Evolutionary conservation across 2,888 invertebrate genomes (phyloP), one percentile per base, ranked within the genome.

Genomic region (Cantharis rufa): DNA sequence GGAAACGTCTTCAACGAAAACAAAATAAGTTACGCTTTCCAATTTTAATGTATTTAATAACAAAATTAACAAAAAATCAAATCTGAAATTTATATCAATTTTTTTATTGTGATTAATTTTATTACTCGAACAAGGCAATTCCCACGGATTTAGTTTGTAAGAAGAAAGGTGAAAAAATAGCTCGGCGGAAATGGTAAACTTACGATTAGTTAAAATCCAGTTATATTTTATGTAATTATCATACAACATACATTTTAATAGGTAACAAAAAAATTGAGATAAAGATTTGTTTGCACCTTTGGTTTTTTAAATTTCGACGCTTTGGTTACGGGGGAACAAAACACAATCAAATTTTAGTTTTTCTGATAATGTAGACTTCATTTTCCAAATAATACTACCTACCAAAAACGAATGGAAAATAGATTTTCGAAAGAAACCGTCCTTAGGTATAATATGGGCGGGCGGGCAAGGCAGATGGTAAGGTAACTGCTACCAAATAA

Each of bases 71-170:
- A 48, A 48, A 48, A 48, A n/a, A 48, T 48, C 48, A 81, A 81
- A 84, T 83, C 83, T 82, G 75, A 66, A 66, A 21, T 66, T 18
- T 63, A 10, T 63, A 63, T 18, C 16, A 69, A 27, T 18, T 69
- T 28, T 27, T 69, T 69, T 21, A 24, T 27, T 69, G 15, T 69
- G 28, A 84, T 87, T 88, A 87, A 86, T 86, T 86, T 85, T 86
- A 86, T 86, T 86, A 84, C 85, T 86, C 86, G 85, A 86, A 84
- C 85, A 84, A 83, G 82, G 81, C 78, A 83, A 85, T 87, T 88
- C 87, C 87, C 87, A 87, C 87, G 87, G 86, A 82, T 83, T 81
- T 82, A 81, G 83, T 82, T 83, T 81, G 27, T 78, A 84, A 83
- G 81, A 85, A 86, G 85, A 86, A 66, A 66, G 85, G 85, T 84